Conservation (phyloP, 2,113 vertebrate species). For the Sylvilagus bachmani region DNA sequence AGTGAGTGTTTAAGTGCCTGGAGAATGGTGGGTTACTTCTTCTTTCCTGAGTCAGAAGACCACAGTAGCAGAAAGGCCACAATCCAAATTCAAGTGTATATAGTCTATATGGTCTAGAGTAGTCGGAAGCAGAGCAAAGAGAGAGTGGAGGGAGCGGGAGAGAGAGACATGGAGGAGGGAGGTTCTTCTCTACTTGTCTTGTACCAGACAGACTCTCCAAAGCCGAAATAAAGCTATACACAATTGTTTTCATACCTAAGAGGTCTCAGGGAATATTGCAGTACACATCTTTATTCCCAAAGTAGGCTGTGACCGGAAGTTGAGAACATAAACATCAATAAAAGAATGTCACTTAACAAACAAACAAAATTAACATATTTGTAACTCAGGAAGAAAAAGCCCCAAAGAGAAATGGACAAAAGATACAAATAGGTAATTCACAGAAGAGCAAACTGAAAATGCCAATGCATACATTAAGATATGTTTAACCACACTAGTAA, state of each 20-base stretch:
- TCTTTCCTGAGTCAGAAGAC: not conserved
- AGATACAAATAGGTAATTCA: not conserved
- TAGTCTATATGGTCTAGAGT: not conserved
- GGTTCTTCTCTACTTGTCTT: not conserved
- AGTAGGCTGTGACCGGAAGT: not conserved
- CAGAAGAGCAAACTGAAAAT: not conserved
- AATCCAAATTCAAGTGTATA: not conserved
- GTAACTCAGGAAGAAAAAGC: conserved; percentile 17
- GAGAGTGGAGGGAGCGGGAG: not conserved
- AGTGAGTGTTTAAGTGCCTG: conserved; percentile 27
- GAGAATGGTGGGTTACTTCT: not conserved
- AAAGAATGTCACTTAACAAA: not conserved
- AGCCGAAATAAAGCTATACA: not conserved
- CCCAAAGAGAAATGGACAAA: not conserved
- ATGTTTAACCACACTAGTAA: not conserved
- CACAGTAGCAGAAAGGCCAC: not conserved
- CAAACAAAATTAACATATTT: not conserved
- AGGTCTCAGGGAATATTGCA: not conserved
- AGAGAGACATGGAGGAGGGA: not conserved
- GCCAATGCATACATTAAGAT: not conserved
- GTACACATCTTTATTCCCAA: not conserved
- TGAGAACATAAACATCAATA: conserved; percentile 47
- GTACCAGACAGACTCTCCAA: not conserved
- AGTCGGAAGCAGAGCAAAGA: not conserved
- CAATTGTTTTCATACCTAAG: not conserved